phyloP scores from a whole-genome alignment of 2,888 invertebrate species.

The Lissocephala sabroskyi region DNA sequence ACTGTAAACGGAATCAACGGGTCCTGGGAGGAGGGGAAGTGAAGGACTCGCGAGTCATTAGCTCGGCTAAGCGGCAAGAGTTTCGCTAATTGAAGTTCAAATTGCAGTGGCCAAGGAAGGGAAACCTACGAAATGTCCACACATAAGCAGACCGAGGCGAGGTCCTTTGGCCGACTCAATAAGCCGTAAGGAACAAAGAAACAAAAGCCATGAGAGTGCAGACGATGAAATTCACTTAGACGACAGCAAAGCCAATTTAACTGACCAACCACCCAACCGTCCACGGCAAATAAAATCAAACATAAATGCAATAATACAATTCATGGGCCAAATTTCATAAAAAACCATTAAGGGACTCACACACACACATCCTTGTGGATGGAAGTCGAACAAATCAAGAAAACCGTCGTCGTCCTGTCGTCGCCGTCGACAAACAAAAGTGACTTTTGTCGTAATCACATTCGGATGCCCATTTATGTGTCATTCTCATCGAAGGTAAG shows the following conservation, averaged over 20 bases:
- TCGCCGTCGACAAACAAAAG: slow-evolving; percentile 54
- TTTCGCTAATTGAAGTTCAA: slow-evolving; percentile 60
- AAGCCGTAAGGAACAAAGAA: slow-evolving; percentile 9
- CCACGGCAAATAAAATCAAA: slow-evolving; percentile 58
- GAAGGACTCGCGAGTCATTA: slow-evolving; percentile 9
- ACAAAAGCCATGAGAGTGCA: slow-evolving; percentile 21
- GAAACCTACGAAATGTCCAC: slow-evolving; percentile 51
- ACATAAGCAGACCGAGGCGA: slow-evolving; percentile 1
- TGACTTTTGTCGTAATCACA: slow-evolving; percentile 59
- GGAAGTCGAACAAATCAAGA: slow-evolving; percentile 35
- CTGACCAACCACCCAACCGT: slow-evolving; percentile 21
- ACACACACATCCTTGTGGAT: slow-evolving; percentile 14
- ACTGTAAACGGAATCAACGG: slow-evolving; percentile 41
- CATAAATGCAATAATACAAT: slow-evolving; percentile 65
- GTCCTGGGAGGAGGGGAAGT: not conserved
- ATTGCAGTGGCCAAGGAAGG: slow-evolving; percentile 32
- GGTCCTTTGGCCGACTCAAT: slow-evolving; percentile 1
- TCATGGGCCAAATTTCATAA: slow-evolving; percentile 60
- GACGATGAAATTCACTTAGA: slow-evolving; percentile 52
- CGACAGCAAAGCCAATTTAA: slow-evolving; percentile 55
- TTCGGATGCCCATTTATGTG: slow-evolving; percentile 58
- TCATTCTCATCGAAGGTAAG: slow-evolving; percentile 43
- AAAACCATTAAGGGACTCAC: slow-evolving; percentile 47
- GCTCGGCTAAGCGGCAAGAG: slow-evolving; percentile 31
- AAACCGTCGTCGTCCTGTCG: no score